Base-by-base conservation (phyloP, 2,797 vertebrate genomes). In the Alosa sapidissima region DNA sequence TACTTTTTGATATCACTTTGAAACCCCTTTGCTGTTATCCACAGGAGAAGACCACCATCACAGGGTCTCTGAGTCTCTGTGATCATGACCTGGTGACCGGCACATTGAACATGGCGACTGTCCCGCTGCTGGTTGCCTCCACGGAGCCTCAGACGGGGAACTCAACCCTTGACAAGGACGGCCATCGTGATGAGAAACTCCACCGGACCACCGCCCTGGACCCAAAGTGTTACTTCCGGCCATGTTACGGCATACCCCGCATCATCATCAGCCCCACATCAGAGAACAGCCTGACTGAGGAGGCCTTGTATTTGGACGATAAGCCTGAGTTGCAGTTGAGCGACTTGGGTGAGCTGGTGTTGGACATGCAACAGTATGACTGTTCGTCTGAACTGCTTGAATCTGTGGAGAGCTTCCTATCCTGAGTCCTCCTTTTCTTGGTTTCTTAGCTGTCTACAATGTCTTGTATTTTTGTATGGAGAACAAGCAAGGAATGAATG, bases 251-350 rank as follows among this genome's bases (percentile, higher is more conserved):
- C 19, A 45, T 82, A 81, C 94, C 93, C 83, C 90, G 86, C 51
- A 93, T 94, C 51, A 82, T 94, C 72, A 89, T 94, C 51, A 91
- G 94, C 87, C 91, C 93, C 88, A 93, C 93, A 87, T 93, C 94
- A 72, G 93, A 93, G 84, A 91, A 78, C 14, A 91, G 87, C 49
- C 83, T 93, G 0, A 91, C 91, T 83, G 89, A 0, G 84, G 90
- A 88, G 9, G 83, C 85, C 49, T 52, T 84, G 16, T 87, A 92
- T 19, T 33, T 60, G 5, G 89, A 84, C 58, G 84, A 86, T 16
- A 55, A 81, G 83, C 52, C 51, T 2, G 51, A 41, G 5, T 81
- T 16, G 10, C 49, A 48, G 19, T 28, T n/a, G 36, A 19, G 14
- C 13, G 49, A 82, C 13, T 41, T 21, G 33, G 51, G 51, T 13